These are phyloP conservation scores for Thyatira batis DNA, from an alignment of 2,888 invertebrate species.

Conservation along the genomic window DNA sequence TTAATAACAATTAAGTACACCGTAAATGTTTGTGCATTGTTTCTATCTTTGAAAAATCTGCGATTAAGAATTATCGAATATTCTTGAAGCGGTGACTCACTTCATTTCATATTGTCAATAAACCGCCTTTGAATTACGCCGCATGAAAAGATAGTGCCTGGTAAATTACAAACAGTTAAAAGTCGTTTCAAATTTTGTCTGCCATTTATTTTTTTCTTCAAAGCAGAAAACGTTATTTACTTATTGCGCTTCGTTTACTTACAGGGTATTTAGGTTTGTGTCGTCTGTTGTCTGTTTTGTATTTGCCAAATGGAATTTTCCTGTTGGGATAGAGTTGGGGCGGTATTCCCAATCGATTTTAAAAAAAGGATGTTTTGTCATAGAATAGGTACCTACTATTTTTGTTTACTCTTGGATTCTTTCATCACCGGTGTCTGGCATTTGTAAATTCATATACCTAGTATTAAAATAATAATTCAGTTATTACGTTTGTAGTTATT, in stretches of 20 bases:
- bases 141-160: too few species aligned
- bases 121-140: too few species aligned
- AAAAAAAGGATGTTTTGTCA: conserved; percentile 50
- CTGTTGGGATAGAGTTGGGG: conserved; percentile 65
- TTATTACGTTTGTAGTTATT: too few species aligned
- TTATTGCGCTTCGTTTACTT: conserved; percentile 79
- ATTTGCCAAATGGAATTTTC: conserved; percentile 79
- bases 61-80: too few species aligned
- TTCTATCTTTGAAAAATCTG: too few species aligned
- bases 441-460: too few species aligned
- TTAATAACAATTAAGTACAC: too few species aligned
- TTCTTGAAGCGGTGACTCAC: too few species aligned
- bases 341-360: conserved; percentile 74
- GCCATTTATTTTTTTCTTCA: conserved; percentile 68
- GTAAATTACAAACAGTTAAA: conserved; percentile 51
- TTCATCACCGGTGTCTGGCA: too few species aligned
- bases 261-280: conserved; percentile 78
- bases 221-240: conserved; percentile 74
- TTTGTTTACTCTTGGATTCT: conserved; percentile 51
- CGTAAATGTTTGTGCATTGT: too few species aligned
- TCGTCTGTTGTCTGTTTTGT: conserved; percentile 70
- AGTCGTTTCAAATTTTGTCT: conserved; percentile 64
- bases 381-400: conserved; percentile 55
- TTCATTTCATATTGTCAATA: too few species aligned
- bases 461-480: neutral